These are phyloP conservation scores for Cygnus buccinator DNA, from an alignment of 2,113 vertebrate species.

Conservation along the genomic window DNA sequence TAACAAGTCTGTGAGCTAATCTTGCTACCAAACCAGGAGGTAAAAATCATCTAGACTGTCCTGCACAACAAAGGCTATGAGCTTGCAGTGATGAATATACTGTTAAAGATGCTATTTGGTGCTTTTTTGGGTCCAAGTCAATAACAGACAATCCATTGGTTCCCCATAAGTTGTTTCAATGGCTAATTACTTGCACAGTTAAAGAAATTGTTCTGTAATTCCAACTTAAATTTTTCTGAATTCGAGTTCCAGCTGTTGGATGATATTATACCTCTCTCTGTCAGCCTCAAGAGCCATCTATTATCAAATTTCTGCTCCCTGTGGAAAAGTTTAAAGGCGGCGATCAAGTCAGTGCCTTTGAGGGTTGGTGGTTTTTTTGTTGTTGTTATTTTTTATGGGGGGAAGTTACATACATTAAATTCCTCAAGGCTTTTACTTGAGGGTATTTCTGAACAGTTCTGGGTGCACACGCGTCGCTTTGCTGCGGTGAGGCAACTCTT, in stretches of 20 bases:
- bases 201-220: constrained; percentile 49
- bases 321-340: constrained; percentile 13
- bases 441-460: not conserved
- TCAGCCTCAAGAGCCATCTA: not conserved
- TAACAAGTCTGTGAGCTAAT: not conserved
- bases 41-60: not conserved
- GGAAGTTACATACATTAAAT: not conserved
- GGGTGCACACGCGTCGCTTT: not conserved
- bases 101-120: not conserved
- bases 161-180: not conserved
- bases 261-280: not conserved
- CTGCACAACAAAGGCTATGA: not conserved
- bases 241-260: constrained; percentile 21
- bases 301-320: constrained; percentile 29
- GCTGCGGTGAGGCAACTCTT: not conserved
- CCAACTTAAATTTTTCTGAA: constrained; percentile 15
- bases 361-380: not conserved
- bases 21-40: not conserved
- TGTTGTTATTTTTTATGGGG: not conserved
- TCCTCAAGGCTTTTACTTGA: not conserved
- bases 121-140: not conserved
- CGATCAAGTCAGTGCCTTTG: not conserved
- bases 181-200: constrained; percentile 48
- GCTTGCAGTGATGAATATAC: not conserved
- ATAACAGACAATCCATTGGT: constrained; percentile 25